A percentile compares a stretch with the other conserved stretches of the same genome.
Conservation (phyloP, 2,797 vertebrate genomes). For the Salmo trutta region DNA sequence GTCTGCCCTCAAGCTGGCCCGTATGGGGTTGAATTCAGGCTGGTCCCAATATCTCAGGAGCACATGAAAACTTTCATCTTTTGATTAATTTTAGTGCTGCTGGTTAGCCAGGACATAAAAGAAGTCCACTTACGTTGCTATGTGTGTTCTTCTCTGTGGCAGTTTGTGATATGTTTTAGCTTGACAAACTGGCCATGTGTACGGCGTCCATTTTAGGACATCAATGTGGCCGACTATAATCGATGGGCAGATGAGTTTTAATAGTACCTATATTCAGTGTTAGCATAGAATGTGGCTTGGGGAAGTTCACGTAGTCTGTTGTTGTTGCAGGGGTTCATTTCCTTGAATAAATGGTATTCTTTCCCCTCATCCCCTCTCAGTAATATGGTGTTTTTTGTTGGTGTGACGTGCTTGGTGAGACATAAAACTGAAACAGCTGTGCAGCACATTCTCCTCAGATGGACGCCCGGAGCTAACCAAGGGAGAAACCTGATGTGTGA, state of each 20-base stretch:
- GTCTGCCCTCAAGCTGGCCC: slow-evolving; percentile 56
- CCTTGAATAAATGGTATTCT: not conserved
- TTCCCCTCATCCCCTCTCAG: not conserved
- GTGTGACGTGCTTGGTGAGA: slow-evolving; percentile 17
- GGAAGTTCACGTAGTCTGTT: not conserved
- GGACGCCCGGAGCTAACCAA: slow-evolving; percentile 4
- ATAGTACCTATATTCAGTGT: not conserved
- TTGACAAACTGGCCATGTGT: not conserved
- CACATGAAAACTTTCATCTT: slow-evolving; percentile 76
- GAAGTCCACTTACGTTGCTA: slow-evolving; percentile 17
- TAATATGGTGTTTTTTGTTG: slow-evolving; percentile 3
- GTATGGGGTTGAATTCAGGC: slow-evolving; percentile 60
- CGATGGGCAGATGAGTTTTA: not conserved
- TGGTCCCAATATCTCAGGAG: slow-evolving; percentile 69
- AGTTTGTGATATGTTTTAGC: not conserved
- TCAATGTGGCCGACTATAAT: not conserved
- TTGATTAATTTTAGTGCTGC: slow-evolving; percentile 73
- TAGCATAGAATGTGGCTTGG: not conserved
- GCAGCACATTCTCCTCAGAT: slow-evolving; percentile 12
- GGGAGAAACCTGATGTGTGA: not conserved
- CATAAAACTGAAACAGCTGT: slow-evolving; percentile 15
- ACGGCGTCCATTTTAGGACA: not conserved
- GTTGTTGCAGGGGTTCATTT: not conserved
- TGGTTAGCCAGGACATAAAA: slow-evolving; percentile 36
- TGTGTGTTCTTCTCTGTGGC: slow-evolving; percentile 1